Base-by-base conservation (phyloP, 2,797 vertebrate genomes). In the Onychomys torridus region DNA sequence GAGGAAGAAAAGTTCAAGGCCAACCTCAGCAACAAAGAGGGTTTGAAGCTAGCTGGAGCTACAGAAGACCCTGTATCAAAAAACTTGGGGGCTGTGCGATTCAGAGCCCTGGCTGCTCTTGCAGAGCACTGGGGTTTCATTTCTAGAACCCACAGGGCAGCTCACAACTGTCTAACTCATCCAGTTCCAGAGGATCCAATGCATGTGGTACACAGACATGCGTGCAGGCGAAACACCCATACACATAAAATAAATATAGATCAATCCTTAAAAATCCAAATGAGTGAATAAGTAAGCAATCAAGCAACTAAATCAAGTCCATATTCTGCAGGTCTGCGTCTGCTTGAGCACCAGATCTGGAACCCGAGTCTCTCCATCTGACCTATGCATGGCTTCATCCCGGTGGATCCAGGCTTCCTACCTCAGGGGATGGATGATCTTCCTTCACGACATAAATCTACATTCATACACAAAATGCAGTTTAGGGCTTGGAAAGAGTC, bases 391-490 rank as follows among this genome's bases (percentile, higher is more conserved):
- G 71, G 13, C 63, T 13, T 97, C 46, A 73, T 89, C 19, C 9
- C 46, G 52, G 21, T 52, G 13, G 82, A 86, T 83, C 55, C 69
- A 84, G 21, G 57, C 90, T 84, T 43, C 87, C 13, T 81, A 29
- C 77, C 93, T 40, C 93, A 91, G 46, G 61, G 69, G 73, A 7
- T 7, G 69, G 73, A 7, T 7, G 34, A 17, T 2, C 19, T 90
- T 94, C 7, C 21, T 90, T 79, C 89, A 86, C 46, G 95, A 84
- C 52, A 95, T 40, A 43, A 75, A 57, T 52, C 34, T 29, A 87
- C 16, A 73, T 79, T 86, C 89, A 75, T 55, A 92, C 65, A 84
- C 17, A n/a, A 91, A 91, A 93, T 65, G 14, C 77, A 92, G 79
- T 69, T 55, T 43, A 75, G 32, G 27, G 83, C 23, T 95, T 91